Base-by-base conservation (phyloP, 2,113 vertebrate genomes). In the Neofelis nebulosa region DNA sequence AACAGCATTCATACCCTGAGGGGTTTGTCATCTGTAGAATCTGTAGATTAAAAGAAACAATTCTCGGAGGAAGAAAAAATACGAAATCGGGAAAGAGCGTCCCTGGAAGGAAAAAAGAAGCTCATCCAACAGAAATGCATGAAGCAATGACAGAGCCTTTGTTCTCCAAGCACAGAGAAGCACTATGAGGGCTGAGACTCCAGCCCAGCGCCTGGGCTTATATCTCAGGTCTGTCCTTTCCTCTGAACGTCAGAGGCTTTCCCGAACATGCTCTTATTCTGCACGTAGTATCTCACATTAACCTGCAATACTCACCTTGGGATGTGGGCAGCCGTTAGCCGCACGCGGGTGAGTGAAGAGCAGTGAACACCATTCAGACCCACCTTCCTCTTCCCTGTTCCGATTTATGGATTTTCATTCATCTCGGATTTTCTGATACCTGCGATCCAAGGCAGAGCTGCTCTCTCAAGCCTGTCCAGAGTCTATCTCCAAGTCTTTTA, bases 1-100 rank as follows among this genome's bases (percentile, higher is more conserved):
- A 97, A 86, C 19, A 76, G 38, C 87, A 91, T 91, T 94, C 66
- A 71, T 21, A 79, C 71, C 38, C 85, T 89, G 33, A 71, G 92
- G 83, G 29, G 8, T 3, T 41, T 80, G 65, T 71, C 55, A 76
- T 85, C 82, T 52, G 38, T 82, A 36, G 19, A 85, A 81, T 68
- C 19, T 66, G 48, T 61, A 61, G 14, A 55, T 71, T 71, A 45
- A 76, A 74, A 45, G n/a, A 78, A 65, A 63, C 80, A 66, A 94
- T 93, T 93, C 31, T 92, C 82, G 45, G 25, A 87, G 18, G 7
- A 89, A 52, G 69, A 31, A 88, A 84, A 83, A 50, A 66, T 27
- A 45, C 38, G 27, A 94, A 82, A 89, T 83, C 8, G 81, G 29
- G 94, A 86, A 36, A 50, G 9, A 96, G 38, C 63, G 8, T 78